phyloP scores from a whole-genome alignment of 1,140 invertebrate genomes.

The Drosophila willistoni region DNA sequence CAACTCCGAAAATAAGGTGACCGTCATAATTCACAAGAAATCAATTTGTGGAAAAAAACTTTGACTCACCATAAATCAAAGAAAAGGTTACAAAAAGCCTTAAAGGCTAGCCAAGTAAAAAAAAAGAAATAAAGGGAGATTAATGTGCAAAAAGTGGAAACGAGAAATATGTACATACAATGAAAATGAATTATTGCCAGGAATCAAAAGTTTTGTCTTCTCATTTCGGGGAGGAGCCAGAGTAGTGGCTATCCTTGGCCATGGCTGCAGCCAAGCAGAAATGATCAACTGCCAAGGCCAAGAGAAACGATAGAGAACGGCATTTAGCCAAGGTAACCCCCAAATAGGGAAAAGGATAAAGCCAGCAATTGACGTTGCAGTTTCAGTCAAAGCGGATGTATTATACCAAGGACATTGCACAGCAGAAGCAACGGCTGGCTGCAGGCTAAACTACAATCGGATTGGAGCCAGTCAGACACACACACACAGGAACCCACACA shows the following conservation, averaged over 20 bases:
- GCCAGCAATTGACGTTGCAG: conserved; percentile 34
- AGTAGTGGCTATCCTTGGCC: conserved; percentile 3
- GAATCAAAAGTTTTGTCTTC: conserved; percentile 2
- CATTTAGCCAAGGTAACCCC: conserved; percentile 39
- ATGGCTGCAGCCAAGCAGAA: conserved; percentile 15
- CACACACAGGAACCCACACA: too few relatives aligned
- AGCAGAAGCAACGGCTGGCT: conserved; percentile 17
- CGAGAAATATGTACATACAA: neutral
- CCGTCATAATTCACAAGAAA: conserved; percentile 39
- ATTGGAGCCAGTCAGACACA: conserved; percentile 20
- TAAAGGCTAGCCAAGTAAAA: conserved; percentile 25
- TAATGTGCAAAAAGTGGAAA: neutral
- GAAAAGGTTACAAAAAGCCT: conserved; percentile 28
- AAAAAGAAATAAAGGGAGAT: conserved; percentile 3
- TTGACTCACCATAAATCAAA: conserved; percentile 12
- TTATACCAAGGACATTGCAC: conserved; percentile 30
- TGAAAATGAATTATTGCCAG: conserved; percentile 1
- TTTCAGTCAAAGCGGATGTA: conserved; percentile 36
- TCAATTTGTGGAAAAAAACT: conserved; percentile 23
- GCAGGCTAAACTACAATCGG: conserved; percentile 33
- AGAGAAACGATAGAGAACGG: neutral
- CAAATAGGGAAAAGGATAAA: conserved; percentile 21
- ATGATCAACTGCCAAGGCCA: conserved; percentile 25
- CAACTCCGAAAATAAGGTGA: conserved; percentile 13
- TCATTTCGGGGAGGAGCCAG: neutral